Conservation (phyloP, 2,113 vertebrate genomes). For the Xenus cinereus region DNA sequence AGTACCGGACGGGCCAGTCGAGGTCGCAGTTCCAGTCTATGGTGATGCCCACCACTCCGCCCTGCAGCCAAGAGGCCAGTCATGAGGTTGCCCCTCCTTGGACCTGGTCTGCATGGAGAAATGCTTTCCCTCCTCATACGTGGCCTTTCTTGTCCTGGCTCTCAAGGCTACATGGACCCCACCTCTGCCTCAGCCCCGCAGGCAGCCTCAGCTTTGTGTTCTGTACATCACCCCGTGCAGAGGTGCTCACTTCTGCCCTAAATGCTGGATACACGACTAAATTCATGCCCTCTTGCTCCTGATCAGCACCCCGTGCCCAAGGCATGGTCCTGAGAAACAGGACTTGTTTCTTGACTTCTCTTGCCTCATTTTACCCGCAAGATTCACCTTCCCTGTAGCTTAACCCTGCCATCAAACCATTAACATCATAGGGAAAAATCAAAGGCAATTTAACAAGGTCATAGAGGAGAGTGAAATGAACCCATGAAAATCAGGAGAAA, state of each 20-base stretch:
- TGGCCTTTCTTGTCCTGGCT: not conserved
- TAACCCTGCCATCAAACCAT: not conserved
- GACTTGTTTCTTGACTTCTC: not conserved
- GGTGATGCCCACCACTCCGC: constrained; percentile 89
- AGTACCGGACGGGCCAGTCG: constrained; percentile 78
- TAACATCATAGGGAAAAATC: not conserved
- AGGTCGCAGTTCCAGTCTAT: constrained; percentile 94
- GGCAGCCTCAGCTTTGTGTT: not conserved
- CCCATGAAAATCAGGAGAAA: not conserved
- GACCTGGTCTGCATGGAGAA: not conserved
- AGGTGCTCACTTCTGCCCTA: not conserved
- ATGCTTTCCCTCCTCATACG: rapidly evolving
- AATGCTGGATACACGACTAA: not conserved
- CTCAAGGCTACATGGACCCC: not conserved
- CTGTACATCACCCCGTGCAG: not conserved
- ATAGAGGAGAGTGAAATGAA: not conserved
- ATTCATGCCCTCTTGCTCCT: not conserved
- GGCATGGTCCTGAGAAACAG: not conserved
- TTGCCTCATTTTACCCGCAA: not conserved
- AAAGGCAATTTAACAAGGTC: not conserved
- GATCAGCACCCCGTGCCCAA: not conserved
- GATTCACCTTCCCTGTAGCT: not conserved
- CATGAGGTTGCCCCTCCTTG: rapidly evolving
- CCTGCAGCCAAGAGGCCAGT: constrained; percentile 64
- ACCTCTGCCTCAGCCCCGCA: not conserved